Evolutionary conservation across 2,797 vertebrate genomes (phyloP).

Genomic region (Atherinosoma microstoma): DNA sequence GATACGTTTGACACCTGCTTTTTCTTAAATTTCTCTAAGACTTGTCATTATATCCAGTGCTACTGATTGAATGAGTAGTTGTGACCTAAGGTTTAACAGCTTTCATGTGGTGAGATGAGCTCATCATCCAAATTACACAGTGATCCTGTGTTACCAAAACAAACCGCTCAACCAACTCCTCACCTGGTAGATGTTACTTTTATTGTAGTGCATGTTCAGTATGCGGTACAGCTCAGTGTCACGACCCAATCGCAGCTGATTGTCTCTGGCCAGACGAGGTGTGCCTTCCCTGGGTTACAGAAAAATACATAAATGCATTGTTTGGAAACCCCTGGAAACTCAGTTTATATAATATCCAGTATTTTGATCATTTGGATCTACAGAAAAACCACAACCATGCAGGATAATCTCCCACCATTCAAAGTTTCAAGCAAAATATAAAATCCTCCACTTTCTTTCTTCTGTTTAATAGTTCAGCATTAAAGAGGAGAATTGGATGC

Average conservation of each 20-base stretch:
- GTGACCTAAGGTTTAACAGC: neutral
- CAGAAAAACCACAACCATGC: neutral
- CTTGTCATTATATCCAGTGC: neutral
- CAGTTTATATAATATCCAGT: neutral
- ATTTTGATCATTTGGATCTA: neutral
- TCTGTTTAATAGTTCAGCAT: neutral
- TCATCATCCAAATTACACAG: neutral
- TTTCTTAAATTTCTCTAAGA: neutral
- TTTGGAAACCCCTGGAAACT: neutral
- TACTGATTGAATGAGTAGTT: neutral
- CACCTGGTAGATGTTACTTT: slow-evolving; percentile 87
- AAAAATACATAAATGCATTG: neutral
- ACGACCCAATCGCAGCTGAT: slow-evolving; percentile 77
- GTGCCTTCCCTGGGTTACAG: slow-evolving; percentile 67
- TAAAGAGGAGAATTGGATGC: neutral
- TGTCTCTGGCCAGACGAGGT: slow-evolving; percentile 65
- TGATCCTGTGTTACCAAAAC: neutral
- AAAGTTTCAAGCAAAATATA: neutral
- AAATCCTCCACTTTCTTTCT: neutral
- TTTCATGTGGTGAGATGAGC: neutral
- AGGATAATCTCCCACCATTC: neutral
- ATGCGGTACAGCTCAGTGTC: slow-evolving; percentile 86
- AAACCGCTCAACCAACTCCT: slow-evolving; percentile 18
- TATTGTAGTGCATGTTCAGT: slow-evolving; percentile 88
- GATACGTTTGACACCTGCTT: neutral